Evolutionary conservation across 2,797 vertebrate genomes (phyloP).

Genomic region (Dryobates pubescens): DNA sequence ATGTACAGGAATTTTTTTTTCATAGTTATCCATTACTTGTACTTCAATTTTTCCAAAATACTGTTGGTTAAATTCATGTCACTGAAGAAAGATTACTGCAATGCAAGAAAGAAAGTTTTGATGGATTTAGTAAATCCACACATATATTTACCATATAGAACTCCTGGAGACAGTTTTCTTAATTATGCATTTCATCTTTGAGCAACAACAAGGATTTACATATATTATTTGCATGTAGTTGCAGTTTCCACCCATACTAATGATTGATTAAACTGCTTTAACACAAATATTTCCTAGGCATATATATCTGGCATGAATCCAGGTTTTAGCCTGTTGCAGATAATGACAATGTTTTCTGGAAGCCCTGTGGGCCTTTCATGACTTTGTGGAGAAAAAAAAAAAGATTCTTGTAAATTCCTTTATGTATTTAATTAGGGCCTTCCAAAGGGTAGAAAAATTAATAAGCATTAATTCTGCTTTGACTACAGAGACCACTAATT

Average conservation of each 20-base stretch:
- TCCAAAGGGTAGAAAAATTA: background rate
- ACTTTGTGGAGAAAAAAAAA: background rate
- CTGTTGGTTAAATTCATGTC: background rate
- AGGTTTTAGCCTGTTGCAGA: background rate
- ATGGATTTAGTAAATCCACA: background rate
- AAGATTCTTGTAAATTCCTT: background rate
- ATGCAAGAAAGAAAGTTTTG: background rate
- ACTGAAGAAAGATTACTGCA: background rate
- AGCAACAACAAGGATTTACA: background rate
- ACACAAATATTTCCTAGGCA: background rate
- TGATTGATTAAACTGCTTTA: background rate
- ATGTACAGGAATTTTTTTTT: background rate
- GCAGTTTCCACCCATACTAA: background rate
- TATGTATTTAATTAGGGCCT: background rate
- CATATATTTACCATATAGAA: background rate
- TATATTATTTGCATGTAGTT: background rate
- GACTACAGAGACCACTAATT: background rate
- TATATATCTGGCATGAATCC: background rate
- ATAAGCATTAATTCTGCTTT: background rate
- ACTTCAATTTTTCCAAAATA: background rate
- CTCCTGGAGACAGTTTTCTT: background rate
- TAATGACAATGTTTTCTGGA: background rate
- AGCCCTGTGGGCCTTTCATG: background rate
- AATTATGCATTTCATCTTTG: background rate
- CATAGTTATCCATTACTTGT: background rate